A percentile compares a stretch with the other conserved stretches of the same genome.
These are phyloP conservation scores for Drosophila mojavensis DNA, from an alignment of 1,140 invertebrate species.

Conservation along the genomic window DNA sequence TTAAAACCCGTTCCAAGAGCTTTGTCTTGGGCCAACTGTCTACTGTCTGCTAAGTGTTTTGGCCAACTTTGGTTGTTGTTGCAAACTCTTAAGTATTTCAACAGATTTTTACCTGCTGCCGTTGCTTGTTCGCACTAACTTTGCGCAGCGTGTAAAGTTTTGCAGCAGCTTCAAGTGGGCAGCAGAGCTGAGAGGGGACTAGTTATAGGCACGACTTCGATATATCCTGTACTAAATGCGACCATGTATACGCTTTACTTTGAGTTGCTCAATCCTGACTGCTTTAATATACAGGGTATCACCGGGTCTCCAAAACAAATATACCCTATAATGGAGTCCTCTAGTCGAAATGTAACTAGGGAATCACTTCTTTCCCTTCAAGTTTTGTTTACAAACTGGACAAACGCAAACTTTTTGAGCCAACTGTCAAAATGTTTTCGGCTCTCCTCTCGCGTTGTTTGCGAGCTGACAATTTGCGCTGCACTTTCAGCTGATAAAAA, in stretches of 20 bases:
- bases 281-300: conserved; percentile 4
- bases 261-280: too few species aligned
- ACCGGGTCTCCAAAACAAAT: background rate
- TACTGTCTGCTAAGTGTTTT: background rate
- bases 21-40: background rate
- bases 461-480: conserved; percentile 52
- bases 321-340: too few species aligned
- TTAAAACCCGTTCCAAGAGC: too few species aligned
- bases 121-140: conserved; percentile 8
- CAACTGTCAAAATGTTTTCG: conserved; percentile 62
- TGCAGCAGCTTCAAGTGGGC: conserved; percentile 41
- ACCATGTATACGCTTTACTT: too few species aligned
- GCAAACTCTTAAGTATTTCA: conserved; percentile 2
- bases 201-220: conserved; percentile 22
- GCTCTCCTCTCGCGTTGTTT: conserved; percentile 37
- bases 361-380: background rate
- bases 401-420: conserved; percentile 49
- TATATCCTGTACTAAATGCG: too few species aligned
- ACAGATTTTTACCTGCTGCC: conserved; percentile 17
- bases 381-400: conserved; percentile 4
- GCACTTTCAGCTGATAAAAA: conserved; percentile 51
- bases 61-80: background rate
- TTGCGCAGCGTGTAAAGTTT: conserved; percentile 48
- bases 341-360: too few species aligned
- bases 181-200: conserved; percentile 45